A percentile compares a stretch with the other conserved stretches of the same genome.
Conservation (phyloP, 2,113 vertebrate genomes). For the Nycticebus coucang region DNA sequence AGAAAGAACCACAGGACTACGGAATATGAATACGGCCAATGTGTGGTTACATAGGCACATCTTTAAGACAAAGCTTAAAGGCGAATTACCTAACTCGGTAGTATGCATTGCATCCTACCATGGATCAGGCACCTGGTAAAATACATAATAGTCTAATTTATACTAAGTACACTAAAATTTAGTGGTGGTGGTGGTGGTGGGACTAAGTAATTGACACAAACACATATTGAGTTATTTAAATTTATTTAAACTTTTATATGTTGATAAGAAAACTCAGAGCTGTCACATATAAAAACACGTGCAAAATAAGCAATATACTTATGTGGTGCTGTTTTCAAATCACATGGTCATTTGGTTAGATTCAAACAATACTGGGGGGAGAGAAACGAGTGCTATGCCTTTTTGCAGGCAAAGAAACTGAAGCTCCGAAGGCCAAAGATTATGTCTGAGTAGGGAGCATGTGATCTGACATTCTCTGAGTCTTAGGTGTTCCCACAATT, state of each 20-base stretch:
- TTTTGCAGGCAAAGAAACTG: not conserved
- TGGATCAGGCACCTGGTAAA: not conserved
- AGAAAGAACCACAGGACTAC: not conserved
- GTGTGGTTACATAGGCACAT: not conserved
- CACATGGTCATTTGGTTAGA: not conserved
- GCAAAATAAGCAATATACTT: not conserved
- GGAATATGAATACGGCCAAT: not conserved
- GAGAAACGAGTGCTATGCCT: not conserved
- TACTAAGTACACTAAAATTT: not conserved
- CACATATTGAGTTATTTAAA: not conserved
- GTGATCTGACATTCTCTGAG: not conserved
- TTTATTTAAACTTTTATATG: not conserved
- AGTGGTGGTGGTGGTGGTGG: not conserved
- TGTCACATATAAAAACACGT: not conserved
- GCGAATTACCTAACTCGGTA: not conserved
- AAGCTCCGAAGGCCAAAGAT: not conserved
- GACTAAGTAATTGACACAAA: not conserved
- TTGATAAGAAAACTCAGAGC: not conserved
- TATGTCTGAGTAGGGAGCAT: not conserved
- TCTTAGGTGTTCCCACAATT: conserved; percentile 1
- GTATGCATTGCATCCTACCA: not conserved
- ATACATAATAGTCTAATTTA: not conserved
- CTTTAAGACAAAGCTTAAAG: not conserved
- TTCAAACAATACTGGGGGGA: not conserved
- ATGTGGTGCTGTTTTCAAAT: not conserved